A percentile compares a stretch with the other conserved stretches of the same genome.
Evolutionary conservation across 2,888 invertebrate genomes (phyloP).

Genomic region (Papilio gigon): DNA sequence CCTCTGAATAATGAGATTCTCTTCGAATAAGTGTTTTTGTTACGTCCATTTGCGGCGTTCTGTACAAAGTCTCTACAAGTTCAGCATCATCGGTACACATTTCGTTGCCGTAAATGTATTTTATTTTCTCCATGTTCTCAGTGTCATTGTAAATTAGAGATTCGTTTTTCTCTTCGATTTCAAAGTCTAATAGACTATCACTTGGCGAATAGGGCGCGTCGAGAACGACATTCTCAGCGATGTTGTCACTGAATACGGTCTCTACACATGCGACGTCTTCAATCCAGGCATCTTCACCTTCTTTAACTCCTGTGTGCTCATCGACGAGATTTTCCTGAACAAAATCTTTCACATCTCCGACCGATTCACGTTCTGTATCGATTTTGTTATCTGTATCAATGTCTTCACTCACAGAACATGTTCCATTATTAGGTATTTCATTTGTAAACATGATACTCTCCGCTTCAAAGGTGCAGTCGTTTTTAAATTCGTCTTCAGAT

Average conservation of each 20-base stretch:
- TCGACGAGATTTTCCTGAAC: conserved; percentile 51
- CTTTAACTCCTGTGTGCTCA: conserved; percentile 55
- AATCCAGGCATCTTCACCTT: conserved; percentile 67
- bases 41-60: conserved; percentile 70
- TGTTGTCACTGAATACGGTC: conserved; percentile 74
- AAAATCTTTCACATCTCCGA: conserved; percentile 43
- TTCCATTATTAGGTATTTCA: conserved; percentile 12
- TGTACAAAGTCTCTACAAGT: conserved; percentile 67
- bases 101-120: conserved; percentile 65
- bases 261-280: conserved; percentile 76
- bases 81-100: conserved; percentile 64
- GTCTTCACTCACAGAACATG: conserved; percentile 24
- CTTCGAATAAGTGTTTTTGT: conserved; percentile 61
- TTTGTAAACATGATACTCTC: conserved; percentile 25
- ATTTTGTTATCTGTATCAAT: conserved; percentile 47
- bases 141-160: conserved; percentile 49
- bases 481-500: conserved; percentile 49
- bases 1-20: conserved; percentile 49
- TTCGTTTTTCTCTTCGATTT: conserved; percentile 47
- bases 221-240: conserved; percentile 67
- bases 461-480: conserved; percentile 23
- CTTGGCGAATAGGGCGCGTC: conserved; percentile 59
- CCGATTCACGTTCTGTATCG: conserved; percentile 41
- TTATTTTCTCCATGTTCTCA: conserved; percentile 60
- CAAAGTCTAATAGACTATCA: conserved; percentile 51